Evolutionary conservation across 2,797 vertebrate genomes (phyloP), one percentile per base, ranked within the genome.

Genomic region (Nannoperca australis): DNA sequence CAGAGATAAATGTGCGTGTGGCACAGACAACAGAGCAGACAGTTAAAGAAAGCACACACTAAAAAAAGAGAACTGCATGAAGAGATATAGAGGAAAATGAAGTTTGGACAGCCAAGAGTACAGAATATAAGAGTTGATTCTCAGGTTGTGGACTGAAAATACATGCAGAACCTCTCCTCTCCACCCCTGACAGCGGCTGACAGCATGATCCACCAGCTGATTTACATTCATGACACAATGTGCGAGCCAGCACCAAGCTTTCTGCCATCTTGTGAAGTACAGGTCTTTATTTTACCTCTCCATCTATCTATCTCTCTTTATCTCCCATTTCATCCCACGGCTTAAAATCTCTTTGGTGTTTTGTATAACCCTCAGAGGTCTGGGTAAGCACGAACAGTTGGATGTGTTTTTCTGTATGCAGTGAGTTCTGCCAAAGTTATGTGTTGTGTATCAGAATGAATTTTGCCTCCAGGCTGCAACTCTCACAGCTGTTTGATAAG

Each of bases 281-380:
- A 77, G 84, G 80, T 89, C 85, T 89, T 85, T 83, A 86, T 87
- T 88, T 87, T 89, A 86, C 83, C 61, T 85, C 75, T 75, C 77
- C 78, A 81, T 86, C 79, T 77, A 69, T 66, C 79, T 79, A 69
- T 66, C 79, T 79, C 73, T 83, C 74, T 71, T 83, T 79, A 89
- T 89, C 84, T 81, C 61, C 55, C 61, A 70, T 79, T 79, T 80
- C 76, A 84, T 86, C 85, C 69, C 47, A 15, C 17, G 13, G 54
- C 83, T 82, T 74, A 76, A 78, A 71, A 79, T 84, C 79, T 79
- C 79, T 85, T 70, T 81, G 76, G 56, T 67, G 54, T 77, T 89
- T 79, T 72, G 47, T 82, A 75, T 82, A 86, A 78, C 62, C 64
- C 82, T 78, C 66, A 44, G 70, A 76, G 70, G 80, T 76, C 13